These are phyloP conservation scores for Rhagonycha lutea DNA, from an alignment of 2,888 invertebrate genomes.

Conservation along the genomic window DNA sequence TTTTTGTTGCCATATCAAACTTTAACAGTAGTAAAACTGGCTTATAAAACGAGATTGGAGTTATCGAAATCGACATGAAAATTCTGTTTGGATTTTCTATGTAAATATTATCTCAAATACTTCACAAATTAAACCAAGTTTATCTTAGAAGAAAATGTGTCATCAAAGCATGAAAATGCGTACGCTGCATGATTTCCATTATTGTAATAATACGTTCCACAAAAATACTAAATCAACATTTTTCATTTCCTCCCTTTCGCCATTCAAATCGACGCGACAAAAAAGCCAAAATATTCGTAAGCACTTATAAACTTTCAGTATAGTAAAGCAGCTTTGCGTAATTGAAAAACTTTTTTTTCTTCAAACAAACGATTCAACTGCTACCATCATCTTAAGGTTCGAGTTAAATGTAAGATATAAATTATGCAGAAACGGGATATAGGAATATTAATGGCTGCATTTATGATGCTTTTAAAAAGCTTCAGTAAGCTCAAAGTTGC, in stretches of 20 bases:
- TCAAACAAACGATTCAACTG: not conserved
- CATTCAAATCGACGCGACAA: not conserved
- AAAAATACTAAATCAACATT: not conserved
- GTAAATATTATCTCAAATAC: not conserved
- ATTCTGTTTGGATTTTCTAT: not conserved
- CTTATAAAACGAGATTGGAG: not conserved
- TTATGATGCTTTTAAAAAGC: not conserved
- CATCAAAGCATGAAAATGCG: not conserved
- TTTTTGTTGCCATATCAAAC: not conserved
- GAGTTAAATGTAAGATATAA: not conserved
- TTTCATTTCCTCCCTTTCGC: not conserved
- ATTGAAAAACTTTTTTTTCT: not conserved
- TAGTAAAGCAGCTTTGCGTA: not conserved
- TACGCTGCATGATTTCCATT: not conserved
- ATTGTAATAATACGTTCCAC: not conserved
- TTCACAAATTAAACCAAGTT: not conserved
- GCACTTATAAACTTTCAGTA: not conserved
- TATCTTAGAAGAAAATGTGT: not conserved
- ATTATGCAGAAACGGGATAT: not conserved
- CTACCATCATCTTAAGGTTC: not conserved
- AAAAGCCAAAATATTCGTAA: not conserved
- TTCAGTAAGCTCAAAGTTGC: not conserved
- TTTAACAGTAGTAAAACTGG: not conserved
- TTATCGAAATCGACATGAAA: not conserved
- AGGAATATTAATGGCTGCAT: not conserved